phyloP scores from a whole-genome alignment of 2,888 invertebrate genomes.

The Andrena haemorrhoa region DNA sequence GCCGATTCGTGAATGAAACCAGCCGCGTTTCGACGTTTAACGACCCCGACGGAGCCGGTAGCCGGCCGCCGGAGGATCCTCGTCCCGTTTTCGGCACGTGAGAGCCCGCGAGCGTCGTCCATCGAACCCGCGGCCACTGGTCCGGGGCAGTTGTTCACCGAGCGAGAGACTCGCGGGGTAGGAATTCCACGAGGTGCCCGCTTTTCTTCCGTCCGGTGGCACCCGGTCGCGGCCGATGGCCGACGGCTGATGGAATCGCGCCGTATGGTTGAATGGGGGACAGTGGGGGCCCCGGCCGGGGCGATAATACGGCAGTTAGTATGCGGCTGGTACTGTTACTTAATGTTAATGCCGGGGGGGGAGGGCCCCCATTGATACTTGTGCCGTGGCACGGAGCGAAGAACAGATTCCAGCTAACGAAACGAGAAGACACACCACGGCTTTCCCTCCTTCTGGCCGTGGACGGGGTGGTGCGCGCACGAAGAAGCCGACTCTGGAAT shows the following conservation, averaged over 20 bases:
- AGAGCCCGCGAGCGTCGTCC: slow-evolving; percentile 17
- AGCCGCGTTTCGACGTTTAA: slow-evolving; percentile 58
- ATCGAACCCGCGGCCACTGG: background rate
- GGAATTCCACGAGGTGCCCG: slow-evolving; percentile 1
- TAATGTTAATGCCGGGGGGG: slow-evolving; percentile 78
- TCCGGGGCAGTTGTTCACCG: slow-evolving; percentile 9
- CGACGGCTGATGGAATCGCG: slow-evolving; percentile 30
- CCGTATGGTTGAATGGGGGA: slow-evolving; percentile 68
- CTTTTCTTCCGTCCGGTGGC: slow-evolving; percentile 48
- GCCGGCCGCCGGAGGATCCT: background rate
- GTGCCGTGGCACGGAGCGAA: slow-evolving; percentile 68
- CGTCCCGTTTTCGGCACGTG: slow-evolving; percentile 29
- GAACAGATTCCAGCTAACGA: slow-evolving; percentile 74
- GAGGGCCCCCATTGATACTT: slow-evolving; percentile 79
- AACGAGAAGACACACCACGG: slow-evolving; percentile 60
- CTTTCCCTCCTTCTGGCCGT: slow-evolving; percentile 42
- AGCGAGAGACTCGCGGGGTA: slow-evolving; percentile 3
- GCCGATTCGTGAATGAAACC: slow-evolving; percentile 66
- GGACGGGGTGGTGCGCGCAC: slow-evolving; percentile 70
- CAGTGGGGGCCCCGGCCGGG: slow-evolving; percentile 59
- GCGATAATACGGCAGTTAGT: slow-evolving; percentile 82
- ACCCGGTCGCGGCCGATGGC: slow-evolving; percentile 74
- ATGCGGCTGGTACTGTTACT: slow-evolving; percentile 78
- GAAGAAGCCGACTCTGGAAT: slow-evolving; percentile 80
- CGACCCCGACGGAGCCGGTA: slow-evolving; percentile 42